Conservation (phyloP, 2,113 vertebrate species). For the Tylochromis polylepis region DNA sequence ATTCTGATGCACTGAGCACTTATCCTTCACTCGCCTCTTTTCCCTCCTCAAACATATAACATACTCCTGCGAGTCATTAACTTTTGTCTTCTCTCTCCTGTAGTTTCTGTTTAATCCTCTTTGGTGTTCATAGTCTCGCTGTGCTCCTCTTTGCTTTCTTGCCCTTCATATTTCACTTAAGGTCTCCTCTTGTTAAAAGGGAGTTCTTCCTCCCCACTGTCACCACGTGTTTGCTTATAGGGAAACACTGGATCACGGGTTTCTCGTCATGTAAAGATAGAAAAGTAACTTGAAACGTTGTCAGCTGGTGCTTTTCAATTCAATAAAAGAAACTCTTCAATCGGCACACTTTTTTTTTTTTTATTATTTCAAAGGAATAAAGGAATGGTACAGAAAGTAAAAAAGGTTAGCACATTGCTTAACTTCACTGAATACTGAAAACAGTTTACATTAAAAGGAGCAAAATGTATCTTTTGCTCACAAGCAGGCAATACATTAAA, state of each 20-base stretch:
- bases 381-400: not conserved
- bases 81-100: not conserved
- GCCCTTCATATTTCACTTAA: not conserved
- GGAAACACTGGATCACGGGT: not conserved
- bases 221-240: not conserved
- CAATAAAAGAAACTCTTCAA: not conserved
- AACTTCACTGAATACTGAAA: not conserved
- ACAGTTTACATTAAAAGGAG: not conserved
- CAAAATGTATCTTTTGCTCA: not conserved
- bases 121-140: not conserved
- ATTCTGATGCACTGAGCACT: not conserved
- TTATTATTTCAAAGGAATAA: conserved; percentile 32
- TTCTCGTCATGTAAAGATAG: not conserved
- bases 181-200: not conserved
- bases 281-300: not conserved
- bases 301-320: not conserved
- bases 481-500: not conserved
- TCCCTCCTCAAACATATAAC: not conserved
- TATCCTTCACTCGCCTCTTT: not conserved
- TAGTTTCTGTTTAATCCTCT: not conserved
- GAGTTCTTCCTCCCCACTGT: not conserved
- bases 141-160: not conserved
- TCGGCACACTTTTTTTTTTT: not conserved
- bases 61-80: not conserved
- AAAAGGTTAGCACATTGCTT: conserved; percentile 2